phyloP scores from a whole-genome alignment of 2,797 vertebrate genomes.

The Pipistrellus kuhlii region DNA sequence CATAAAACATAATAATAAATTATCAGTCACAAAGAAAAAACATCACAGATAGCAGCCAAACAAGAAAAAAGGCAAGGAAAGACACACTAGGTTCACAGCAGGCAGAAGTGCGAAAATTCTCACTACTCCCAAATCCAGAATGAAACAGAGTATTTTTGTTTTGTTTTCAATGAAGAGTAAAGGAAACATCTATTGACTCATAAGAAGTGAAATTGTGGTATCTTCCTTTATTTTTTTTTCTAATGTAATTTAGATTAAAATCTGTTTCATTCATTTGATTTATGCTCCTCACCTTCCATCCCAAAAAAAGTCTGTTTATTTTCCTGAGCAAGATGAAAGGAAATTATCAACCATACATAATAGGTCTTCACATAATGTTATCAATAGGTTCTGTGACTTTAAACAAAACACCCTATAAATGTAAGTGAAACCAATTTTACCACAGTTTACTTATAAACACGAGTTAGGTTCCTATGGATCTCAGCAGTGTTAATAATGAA shows the following conservation, averaged over 20 bases:
- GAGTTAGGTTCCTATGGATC: not conserved
- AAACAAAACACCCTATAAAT: not conserved
- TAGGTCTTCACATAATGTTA: not conserved
- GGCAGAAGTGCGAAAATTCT: not conserved
- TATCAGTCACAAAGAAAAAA: not conserved
- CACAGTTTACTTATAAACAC: not conserved
- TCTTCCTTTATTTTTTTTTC: not conserved
- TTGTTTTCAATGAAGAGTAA: not conserved
- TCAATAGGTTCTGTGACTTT: not conserved
- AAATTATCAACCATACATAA: not conserved
- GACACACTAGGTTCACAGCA: not conserved
- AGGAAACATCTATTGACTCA: not conserved
- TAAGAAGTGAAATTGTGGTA: not conserved
- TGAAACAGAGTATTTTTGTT: not conserved
- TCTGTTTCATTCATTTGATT: not conserved
- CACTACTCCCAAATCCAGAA: not conserved
- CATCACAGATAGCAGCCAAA: not conserved
- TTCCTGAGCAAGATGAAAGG: slow-evolving; percentile 4
- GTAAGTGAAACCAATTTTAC: not conserved
- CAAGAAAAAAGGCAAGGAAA: not conserved
- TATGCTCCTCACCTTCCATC: not conserved
- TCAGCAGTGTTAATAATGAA: not conserved
- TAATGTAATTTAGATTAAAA: slow-evolving; percentile 46
- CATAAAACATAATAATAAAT: not conserved
- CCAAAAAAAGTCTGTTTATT: not conserved